Base-by-base conservation (phyloP, 2,888 invertebrate genomes). In the Tiphia femorata region DNA sequence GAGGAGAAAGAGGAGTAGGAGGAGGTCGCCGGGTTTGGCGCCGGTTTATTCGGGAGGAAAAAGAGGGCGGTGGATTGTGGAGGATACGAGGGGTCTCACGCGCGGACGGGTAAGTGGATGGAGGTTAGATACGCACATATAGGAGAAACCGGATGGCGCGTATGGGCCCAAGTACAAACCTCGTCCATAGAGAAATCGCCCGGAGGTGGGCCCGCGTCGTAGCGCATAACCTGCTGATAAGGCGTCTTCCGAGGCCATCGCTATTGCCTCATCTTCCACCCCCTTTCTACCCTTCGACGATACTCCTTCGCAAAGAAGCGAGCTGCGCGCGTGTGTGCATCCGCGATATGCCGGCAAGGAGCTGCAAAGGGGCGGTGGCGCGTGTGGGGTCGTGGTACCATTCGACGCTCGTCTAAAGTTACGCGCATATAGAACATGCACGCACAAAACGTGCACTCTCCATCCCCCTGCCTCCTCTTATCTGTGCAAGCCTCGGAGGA, bases 151-250 rank as follows among this genome's bases (percentile, higher is more conserved):
- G 46, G 20, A 38, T 41, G 30, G 33, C 48, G 37, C 43, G 41
- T 54, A 58, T 27, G 46, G 48, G 41, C 33, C 43, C 41, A n/a
- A n/a, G 40, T 54, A 51, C 37, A 41, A 37, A 46, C 56, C 38
- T 42, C 52, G 41, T 50, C 30, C 59, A 42, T 56, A 59, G 40
- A 58, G 64, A 58, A 61, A 64, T 41, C 37, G 54, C 56, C 57
- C 41, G 48, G 57, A 51, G 66, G 40, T 46, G 52, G 53, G 49
- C 57, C 47, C 49, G 47, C 40, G 40, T 62, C 49, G 46, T 56
- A 58, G 41, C 52, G 56, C 61, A 69, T 64, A 67, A 73, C 67
- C 61, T 57, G 70, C 63, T 71, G 73, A 73, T 73, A 73, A 72
- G 62, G 63, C 62, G 62, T 63, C 62, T 63, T n/a, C 49, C 46